Evolutionary conservation across 1,140 invertebrate species (phyloP).

Genomic region (Bombus turneri): DNA sequence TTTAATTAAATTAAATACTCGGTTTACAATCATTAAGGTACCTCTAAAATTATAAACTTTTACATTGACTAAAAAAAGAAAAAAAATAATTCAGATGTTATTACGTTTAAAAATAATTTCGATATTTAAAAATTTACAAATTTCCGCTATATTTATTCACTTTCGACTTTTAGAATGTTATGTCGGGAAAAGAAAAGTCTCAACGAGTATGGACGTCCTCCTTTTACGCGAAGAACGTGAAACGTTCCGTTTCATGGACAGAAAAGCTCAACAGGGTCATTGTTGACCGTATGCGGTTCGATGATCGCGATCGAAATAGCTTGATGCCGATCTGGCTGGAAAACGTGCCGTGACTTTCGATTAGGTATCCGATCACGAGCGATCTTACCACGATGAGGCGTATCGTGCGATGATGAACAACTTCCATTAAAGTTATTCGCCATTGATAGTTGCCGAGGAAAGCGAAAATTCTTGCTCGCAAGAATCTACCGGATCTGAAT

Average conservation of each 20-base stretch:
- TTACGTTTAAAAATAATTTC: not conserved
- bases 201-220: not conserved
- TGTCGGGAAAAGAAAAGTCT: not conserved
- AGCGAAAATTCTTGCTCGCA: slow-evolving; percentile 8
- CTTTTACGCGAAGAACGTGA: not conserved
- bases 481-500: not conserved
- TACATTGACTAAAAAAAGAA: too few relatives aligned
- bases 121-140: not conserved
- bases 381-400: not conserved
- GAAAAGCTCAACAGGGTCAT: not conserved
- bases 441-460: not conserved
- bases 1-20: not conserved
- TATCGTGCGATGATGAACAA: slow-evolving; percentile 27
- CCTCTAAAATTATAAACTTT: too few relatives aligned
- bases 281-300: slow-evolving; percentile 17
- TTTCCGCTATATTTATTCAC: not conserved
- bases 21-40: not conserved
- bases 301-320: slow-evolving; percentile 40
- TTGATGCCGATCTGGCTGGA: slow-evolving; percentile 35
- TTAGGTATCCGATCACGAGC: slow-evolving; percentile 10
- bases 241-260: not conserved
- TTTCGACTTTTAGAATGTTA: not conserved
- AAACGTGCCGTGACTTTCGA: slow-evolving; percentile 53
- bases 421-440: slow-evolving; percentile 38
- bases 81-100: not conserved